These are phyloP conservation scores for Phrixothrix hirtus DNA, from an alignment of 2,888 invertebrate species.

Conservation along the genomic window DNA sequence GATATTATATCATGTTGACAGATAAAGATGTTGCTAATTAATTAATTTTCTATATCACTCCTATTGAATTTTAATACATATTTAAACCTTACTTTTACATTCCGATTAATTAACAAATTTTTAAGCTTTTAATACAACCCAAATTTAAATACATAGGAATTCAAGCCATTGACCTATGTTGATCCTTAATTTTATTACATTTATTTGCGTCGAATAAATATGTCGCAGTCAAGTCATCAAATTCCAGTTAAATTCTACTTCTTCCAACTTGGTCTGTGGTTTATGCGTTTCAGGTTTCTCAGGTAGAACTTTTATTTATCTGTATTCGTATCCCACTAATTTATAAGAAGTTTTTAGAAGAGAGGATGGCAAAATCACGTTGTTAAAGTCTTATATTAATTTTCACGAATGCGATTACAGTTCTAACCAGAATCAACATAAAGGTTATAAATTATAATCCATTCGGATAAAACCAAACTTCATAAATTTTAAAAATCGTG, in stretches of 20 bases:
- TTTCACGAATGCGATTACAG: conserved; percentile 4
- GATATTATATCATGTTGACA: too few relatives aligned
- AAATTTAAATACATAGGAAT: too few relatives aligned
- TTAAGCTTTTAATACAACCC: too few relatives aligned
- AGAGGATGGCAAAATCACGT: conserved; percentile 16
- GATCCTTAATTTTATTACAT: too few relatives aligned
- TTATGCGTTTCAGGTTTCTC: neutral
- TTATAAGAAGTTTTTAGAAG: neutral
- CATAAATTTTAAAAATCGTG: conserved; percentile 36
- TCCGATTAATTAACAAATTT: too few relatives aligned
- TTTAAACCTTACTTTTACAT: neutral
- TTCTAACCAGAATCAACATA: conserved; percentile 13
- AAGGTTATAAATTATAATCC: conserved; percentile 21
- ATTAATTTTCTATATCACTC: too few relatives aligned
- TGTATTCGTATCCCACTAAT: neutral
- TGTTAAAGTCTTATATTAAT: conserved; percentile 14
- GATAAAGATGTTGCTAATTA: too few relatives aligned
- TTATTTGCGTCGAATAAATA: neutral
- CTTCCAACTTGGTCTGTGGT: neutral
- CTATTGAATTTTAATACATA: neutral
- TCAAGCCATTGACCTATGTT: too few relatives aligned
- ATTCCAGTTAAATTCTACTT: neutral
- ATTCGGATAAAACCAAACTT: conserved; percentile 32
- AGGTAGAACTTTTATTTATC: neutral
- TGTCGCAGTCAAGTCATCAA: neutral